A percentile compares a stretch with the other conserved stretches of the same genome.
Conservation (phyloP, 2,113 vertebrate species). For the Telmatochromis brichardi region DNA sequence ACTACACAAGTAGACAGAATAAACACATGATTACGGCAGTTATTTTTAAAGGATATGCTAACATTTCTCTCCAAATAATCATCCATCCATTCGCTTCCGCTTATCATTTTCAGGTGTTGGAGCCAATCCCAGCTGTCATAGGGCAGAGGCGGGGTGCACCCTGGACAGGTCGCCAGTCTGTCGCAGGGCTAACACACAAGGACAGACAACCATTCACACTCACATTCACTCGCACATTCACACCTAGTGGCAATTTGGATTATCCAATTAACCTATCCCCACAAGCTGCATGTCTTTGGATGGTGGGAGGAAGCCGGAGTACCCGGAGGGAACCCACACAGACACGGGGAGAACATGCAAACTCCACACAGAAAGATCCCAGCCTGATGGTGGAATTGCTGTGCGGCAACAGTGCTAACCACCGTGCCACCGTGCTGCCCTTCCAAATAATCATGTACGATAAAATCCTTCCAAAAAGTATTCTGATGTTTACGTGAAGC, state of each 20-base stretch:
- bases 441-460: background rate
- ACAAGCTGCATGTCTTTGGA: no score
- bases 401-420: background rate
- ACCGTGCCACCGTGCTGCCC: background rate
- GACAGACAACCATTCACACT: no score
- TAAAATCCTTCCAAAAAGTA: background rate
- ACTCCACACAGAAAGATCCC: no score
- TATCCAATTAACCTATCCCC: no score
- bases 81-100: background rate
- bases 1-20: constrained; percentile 63
- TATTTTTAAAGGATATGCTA: background rate
- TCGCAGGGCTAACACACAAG: no score
- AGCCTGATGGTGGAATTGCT: no score
- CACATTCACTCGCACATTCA: no score
- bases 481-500: background rate
- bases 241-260: no score
- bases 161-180: background rate
- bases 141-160: background rate
- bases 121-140: background rate
- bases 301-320: no score
- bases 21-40: background rate
- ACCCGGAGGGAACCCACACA: no score
- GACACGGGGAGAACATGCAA: no score
- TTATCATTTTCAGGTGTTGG: background rate
- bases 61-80: background rate